A percentile compares a stretch with the other conserved stretches of the same genome.
phyloP scores from a whole-genome alignment of 2,797 vertebrate species.

The Thalassophryne amazonica region DNA sequence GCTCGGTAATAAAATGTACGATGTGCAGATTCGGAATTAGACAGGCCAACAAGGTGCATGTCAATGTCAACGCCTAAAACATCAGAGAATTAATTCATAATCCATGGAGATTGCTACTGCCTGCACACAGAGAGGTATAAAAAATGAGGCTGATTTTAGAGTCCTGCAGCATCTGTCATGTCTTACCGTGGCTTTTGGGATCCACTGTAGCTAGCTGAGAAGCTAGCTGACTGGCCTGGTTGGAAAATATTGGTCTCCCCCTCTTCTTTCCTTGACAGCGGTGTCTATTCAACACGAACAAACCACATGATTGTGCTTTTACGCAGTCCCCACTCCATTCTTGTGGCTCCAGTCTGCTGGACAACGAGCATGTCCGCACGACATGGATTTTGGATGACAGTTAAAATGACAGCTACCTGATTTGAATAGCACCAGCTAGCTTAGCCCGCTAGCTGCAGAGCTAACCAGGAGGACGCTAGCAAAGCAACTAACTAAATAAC shows the following conservation, averaged over 20 bases:
- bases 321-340: conserved; percentile 57
- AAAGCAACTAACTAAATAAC: conserved; percentile 54
- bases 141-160: conserved; percentile 1
- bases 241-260: conserved; percentile 65
- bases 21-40: conserved; percentile 30
- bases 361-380: conserved; percentile 29
- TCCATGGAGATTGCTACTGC: neutral
- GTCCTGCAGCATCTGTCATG: conserved; percentile 54
- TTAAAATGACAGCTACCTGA: conserved; percentile 56
- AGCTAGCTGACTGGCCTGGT: conserved; percentile 78
- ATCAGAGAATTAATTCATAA: neutral
- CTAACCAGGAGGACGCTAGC: conserved; percentile 47
- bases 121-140: neutral
- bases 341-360: conserved; percentile 38
- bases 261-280: conserved; percentile 54
- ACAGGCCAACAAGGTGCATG: conserved; percentile 52
- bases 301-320: conserved; percentile 50
- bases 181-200: conserved; percentile 81
- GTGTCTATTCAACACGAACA: conserved; percentile 65
- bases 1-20: conserved; percentile 20
- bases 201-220: conserved; percentile 78
- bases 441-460: conserved; percentile 29
- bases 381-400: conserved; percentile 57
- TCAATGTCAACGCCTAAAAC: conserved; percentile 47
- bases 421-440: conserved; percentile 53